Evolutionary conservation across 2,888 invertebrate species (phyloP), one percentile per base, ranked within the genome.

Genomic region (Drosophila melanosoma): DNA sequence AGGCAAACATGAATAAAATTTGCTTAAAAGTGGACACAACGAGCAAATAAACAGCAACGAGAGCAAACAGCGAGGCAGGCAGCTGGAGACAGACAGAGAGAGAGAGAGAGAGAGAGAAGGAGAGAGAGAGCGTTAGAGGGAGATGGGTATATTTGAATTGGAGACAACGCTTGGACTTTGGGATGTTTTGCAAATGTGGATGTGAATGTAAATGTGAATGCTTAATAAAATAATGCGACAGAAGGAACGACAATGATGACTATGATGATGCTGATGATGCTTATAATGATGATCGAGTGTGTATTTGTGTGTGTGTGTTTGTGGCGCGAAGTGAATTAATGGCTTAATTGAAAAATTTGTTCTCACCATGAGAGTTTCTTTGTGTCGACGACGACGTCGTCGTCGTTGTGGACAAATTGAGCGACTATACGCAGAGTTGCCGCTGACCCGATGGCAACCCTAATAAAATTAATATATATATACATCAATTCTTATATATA

Each of bases 281-380:
- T 73, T 60, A 59, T 73, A 66, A 74, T 80, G 84, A 74, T 58
- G 72, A 58, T 81, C 65, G 62, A 56, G 64, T 69, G 62, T 66
- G 29, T 67, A 59, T 48, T 29, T 60, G 56, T 58, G 53, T 74
- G 26, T 52, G 12, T 36, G 17, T 54, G 74, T 81, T 76, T 76
- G 76, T 81, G 83, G 83, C 81, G 77, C 85, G 78, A 74, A 91
- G 77, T 87, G 90, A 92, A 91, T 92, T 91, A 92, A 92, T 91
- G 89, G 91, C 91, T 92, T 92, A 91, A 92, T 92, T 92, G 92
- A 92, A 92, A 91, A 92, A 91, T 92, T 91, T 91, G 87, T 89
- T 84, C 82, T 86, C 91, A 85, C 90, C 87, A 88, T 82, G 84
- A 83, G 83, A 89, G 86, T 82, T 79, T 82, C 70, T 79, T 70